These are phyloP conservation scores for Psittacula derbiana DNA, from an alignment of 2,797 vertebrate species.

Conservation along the genomic window DNA sequence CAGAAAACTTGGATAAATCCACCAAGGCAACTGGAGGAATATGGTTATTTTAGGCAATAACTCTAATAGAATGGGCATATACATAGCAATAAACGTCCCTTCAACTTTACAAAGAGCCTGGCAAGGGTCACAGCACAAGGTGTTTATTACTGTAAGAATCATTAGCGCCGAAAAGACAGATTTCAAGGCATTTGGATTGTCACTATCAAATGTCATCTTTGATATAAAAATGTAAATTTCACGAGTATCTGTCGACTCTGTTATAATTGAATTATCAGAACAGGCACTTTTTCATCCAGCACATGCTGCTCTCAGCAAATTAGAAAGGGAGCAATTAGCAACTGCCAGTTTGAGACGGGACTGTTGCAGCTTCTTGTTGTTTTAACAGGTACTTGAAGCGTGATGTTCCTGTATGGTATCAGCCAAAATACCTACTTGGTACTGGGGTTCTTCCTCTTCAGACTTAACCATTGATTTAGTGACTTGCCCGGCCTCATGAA, in stretches of 20 bases:
- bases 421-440: not conserved
- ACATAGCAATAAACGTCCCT: not conserved
- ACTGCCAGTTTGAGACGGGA: not conserved
- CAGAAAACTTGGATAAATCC: not conserved
- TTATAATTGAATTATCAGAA: slow-evolving; percentile 24
- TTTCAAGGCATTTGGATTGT: not conserved
- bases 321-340: not conserved
- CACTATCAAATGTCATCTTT: slow-evolving; percentile 22
- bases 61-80: not conserved
- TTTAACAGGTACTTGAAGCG: not conserved
- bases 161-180: not conserved
- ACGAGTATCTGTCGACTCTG: not conserved
- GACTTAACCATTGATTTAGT: not conserved
- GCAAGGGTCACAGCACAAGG: not conserved
- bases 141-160: not conserved
- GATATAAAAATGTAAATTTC: slow-evolving; percentile 43
- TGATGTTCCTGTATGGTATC: not conserved
- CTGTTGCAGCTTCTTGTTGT: not conserved
- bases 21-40: not conserved
- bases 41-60: not conserved
- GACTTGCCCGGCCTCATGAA: not conserved
- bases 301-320: slow-evolving; percentile 16
- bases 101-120: not conserved
- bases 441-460: not conserved
- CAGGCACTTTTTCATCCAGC: not conserved